These are phyloP conservation scores for Metridium senile DNA, from an alignment of 92 coral and sea anemone genomes.

Conservation along the genomic window DNA sequence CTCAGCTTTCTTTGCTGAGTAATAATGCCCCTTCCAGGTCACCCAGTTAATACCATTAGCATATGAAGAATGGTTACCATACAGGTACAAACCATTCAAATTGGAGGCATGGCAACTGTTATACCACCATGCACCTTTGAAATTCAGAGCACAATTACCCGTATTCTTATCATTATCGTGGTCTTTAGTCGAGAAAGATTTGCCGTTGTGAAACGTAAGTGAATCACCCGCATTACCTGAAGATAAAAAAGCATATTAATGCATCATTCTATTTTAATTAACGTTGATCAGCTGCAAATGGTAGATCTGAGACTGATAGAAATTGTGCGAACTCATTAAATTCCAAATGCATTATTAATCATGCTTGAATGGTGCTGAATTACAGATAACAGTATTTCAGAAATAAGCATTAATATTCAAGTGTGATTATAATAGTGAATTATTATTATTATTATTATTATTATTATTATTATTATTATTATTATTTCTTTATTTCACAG, in stretches of 20 bases:
- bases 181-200: conserved; percentile 36
- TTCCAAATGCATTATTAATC: no score
- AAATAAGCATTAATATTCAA: no score
- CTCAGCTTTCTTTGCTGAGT: conserved; percentile 54
- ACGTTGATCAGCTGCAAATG: background rate
- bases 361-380: no score
- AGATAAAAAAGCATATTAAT: background rate
- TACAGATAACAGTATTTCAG: no score
- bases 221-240: conserved; percentile 51
- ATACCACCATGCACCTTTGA: conserved; percentile 56
- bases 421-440: no score
- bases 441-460: no score
- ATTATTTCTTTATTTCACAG: no score
- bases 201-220: conserved; percentile 21
- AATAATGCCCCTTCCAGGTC: conserved; percentile 37
- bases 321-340: no score
- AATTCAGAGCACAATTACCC: background rate
- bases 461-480: no score
- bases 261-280: no score
- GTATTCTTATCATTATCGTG: conserved; percentile 24
- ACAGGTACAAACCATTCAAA: conserved; percentile 44
- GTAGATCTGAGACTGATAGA: no score
- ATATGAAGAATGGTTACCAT: conserved; percentile 34
- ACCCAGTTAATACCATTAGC: conserved; percentile 46
- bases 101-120: background rate